Percentiles rank a stretch among this genome's conserved stretches.
These are phyloP conservation scores for Bostrychus sinensis DNA, from an alignment of 2,113 vertebrate genomes.

Conservation along the genomic window DNA sequence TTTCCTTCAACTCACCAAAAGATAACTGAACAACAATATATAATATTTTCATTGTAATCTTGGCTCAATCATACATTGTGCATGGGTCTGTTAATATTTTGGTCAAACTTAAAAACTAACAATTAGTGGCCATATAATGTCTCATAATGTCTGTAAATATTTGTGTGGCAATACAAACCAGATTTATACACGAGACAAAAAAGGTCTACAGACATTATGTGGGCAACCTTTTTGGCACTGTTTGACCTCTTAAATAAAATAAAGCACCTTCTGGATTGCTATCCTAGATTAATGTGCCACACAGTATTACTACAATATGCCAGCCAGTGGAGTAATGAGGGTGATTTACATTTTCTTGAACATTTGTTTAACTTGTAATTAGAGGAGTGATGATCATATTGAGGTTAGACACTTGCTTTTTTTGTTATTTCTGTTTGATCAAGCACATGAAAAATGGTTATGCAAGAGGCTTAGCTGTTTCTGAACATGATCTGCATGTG, in stretches of 20 bases:
- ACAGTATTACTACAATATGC: background rate
- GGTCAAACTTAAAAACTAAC: background rate
- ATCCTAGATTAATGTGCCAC: background rate
- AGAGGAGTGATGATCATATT: background rate
- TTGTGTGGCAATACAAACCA: background rate
- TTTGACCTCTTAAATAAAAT: background rate
- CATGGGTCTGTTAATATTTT: slow-evolving; percentile 7
- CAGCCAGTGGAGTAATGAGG: background rate
- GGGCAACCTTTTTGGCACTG: background rate
- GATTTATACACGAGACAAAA: background rate
- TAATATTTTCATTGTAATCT: slow-evolving; percentile 9
- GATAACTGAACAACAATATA: slow-evolving; percentile 6
- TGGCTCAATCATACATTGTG: background rate
- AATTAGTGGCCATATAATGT: background rate
- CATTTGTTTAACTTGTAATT: background rate
- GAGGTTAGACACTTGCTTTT: no score
- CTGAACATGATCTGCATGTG: no score
- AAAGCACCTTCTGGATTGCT: background rate
- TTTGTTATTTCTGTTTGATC: slow-evolving; percentile 1
- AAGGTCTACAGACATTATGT: background rate
- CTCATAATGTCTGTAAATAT: background rate
- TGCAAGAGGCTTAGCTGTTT: background rate
- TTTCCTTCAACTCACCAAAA: background rate
- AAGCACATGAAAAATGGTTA: background rate
- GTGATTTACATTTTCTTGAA: background rate